Conservation (phyloP, 2,113 vertebrate genomes). For the Sceloporus tristichus region DNA sequence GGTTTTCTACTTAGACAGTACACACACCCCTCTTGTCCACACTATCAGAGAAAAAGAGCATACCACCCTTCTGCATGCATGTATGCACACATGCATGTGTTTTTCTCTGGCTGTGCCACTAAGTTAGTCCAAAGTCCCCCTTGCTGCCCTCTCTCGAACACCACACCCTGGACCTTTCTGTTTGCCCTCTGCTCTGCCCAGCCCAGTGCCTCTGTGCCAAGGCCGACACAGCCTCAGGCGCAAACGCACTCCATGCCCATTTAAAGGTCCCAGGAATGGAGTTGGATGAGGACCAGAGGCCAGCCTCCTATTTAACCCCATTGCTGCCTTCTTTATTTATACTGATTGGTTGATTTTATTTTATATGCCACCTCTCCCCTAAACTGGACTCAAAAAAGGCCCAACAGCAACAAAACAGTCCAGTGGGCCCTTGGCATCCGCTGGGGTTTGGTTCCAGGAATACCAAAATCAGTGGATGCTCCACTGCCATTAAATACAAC, state of each 20-base stretch:
- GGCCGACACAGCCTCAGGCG: background rate
- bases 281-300: background rate
- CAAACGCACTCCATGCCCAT: background rate
- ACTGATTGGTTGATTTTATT: too few species aligned
- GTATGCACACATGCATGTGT: too few species aligned
- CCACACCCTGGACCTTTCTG: background rate
- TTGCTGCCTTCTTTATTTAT: background rate
- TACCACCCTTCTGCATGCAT: too few species aligned
- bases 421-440: too few species aligned
- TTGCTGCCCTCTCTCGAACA: background rate
- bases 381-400: too few species aligned
- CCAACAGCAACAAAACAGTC: too few species aligned
- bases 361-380: too few species aligned
- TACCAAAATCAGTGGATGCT: too few species aligned
- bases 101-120: background rate
- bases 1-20: background rate
- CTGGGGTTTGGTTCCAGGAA: too few species aligned
- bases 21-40: background rate
- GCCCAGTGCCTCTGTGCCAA: background rate
- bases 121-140: background rate
- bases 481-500: too few species aligned
- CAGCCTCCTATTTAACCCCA: background rate
- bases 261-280: slow-evolving; percentile 20
- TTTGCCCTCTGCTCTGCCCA: background rate
- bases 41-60: background rate